A percentile compares a stretch with the other conserved stretches of the same genome.
Conservation (phyloP, 2,888 invertebrate species). For the Erebia palarica region DNA sequence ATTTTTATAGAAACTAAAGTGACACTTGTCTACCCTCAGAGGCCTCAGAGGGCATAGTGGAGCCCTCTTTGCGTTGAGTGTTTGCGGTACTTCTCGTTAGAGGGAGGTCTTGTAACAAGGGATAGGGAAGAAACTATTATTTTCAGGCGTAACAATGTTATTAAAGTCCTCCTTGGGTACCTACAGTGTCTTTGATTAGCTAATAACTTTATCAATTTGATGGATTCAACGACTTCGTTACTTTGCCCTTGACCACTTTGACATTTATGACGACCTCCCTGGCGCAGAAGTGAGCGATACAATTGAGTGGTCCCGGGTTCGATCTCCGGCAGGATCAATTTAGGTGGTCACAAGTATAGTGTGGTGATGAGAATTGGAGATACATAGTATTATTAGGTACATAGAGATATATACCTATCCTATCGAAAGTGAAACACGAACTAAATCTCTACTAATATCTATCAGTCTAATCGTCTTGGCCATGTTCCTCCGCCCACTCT, state of each 20-base stretch:
- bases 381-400: not conserved
- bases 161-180: not conserved
- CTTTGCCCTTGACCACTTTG: no score
- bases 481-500: constrained; percentile 31
- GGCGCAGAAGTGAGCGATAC: no score
- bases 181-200: no score
- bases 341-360: no score
- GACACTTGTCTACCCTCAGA: constrained; percentile 28
- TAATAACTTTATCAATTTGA: no score
- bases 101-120: constrained; percentile 25
- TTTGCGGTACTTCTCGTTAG: constrained; percentile 32
- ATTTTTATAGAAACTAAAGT: constrained; percentile 32
- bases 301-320: no score
- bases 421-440: constrained; percentile 21
- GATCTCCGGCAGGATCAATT: no score
- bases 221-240: no score
- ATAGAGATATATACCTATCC: not conserved
- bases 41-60: constrained; percentile 26
- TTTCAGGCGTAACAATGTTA: not conserved
- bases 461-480: constrained; percentile 9
- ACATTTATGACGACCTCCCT: no score
- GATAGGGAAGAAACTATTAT: constrained; percentile 6
- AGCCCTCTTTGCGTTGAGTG: constrained; percentile 29
- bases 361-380: no score
- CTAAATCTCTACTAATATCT: constrained; percentile 17